Percentiles rank a stretch among this genome's conserved stretches.
phyloP scores from a whole-genome alignment of 1,140 invertebrate species.

The Diachasma alloeum region DNA sequence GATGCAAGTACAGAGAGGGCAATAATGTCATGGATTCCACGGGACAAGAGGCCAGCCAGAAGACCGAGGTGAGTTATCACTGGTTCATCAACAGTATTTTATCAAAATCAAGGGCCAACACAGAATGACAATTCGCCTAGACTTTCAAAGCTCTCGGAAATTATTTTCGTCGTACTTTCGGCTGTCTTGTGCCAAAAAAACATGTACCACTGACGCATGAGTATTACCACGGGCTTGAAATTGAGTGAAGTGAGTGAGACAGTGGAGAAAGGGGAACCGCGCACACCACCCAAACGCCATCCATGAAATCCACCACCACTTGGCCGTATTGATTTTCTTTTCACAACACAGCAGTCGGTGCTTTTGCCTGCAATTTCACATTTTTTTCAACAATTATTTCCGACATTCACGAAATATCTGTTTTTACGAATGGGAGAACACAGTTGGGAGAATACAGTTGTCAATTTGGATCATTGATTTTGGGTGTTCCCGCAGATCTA shows the following conservation, averaged over 20 bases:
- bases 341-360: not conserved
- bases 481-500: not conserved
- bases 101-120: no score
- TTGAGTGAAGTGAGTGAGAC: not conserved
- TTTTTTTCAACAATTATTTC: not conserved
- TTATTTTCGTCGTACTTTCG: not conserved
- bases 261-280: not conserved
- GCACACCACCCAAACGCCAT: constrained; percentile 4
- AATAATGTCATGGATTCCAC: not conserved
- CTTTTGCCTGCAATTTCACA: not conserved
- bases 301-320: constrained; percentile 6
- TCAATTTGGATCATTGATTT: not conserved
- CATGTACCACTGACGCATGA: not conserved
- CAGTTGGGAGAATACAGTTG: no score
- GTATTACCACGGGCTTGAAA: not conserved
- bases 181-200: no score
- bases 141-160: not conserved
- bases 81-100: not conserved
- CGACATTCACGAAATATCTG: no score
- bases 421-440: no score
- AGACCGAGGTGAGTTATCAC: not conserved
- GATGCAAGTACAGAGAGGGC: not conserved
- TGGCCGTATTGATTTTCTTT: constrained; percentile 7
- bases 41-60: not conserved
- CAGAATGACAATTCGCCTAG: not conserved